phyloP scores from a whole-genome alignment of 2,888 invertebrate species.

The Drosophila pegasa region DNA sequence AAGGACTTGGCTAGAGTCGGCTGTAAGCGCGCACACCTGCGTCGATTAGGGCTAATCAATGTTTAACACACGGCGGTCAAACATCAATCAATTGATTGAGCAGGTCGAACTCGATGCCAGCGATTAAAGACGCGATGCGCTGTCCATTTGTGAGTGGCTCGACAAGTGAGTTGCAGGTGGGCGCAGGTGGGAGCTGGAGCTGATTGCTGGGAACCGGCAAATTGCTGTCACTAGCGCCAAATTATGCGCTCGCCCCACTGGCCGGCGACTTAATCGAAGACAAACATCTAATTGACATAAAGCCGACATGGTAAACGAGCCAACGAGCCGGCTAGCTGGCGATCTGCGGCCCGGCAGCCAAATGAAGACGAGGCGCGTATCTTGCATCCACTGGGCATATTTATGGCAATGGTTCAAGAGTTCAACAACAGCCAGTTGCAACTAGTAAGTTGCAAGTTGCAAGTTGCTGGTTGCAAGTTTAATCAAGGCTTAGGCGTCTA shows the following conservation, averaged over 20 bases:
- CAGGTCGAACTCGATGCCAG: conserved; percentile 16
- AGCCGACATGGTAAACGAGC: conserved; percentile 75
- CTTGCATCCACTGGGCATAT: conserved; percentile 73
- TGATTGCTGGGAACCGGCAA: conserved; percentile 43
- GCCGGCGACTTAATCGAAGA: conserved; percentile 67
- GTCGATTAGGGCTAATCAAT: conserved; percentile 65
- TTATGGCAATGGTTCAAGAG: conserved; percentile 76
- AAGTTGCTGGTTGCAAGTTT: conserved; percentile 44
- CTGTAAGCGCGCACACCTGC: conserved; percentile 41
- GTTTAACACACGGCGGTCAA: conserved; percentile 61
- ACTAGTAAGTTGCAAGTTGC: conserved; percentile 39
- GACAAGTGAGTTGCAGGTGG: conserved; percentile 5
- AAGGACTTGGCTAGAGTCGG: conserved; percentile 26
- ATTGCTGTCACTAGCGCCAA: conserved; percentile 77
- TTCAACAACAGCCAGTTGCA: conserved; percentile 55
- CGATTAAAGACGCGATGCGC: conserved; percentile 25
- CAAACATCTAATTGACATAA: conserved; percentile 78
- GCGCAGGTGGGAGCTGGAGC: not conserved
- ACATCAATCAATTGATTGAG: conserved; percentile 59
- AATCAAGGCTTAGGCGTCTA: conserved; percentile 67
- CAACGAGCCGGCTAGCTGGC: conserved; percentile 1
- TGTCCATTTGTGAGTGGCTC: conserved; percentile 17
- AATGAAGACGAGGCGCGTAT: conserved; percentile 60
- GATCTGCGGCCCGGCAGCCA: conserved; percentile 21
- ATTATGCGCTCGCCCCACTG: conserved; percentile 60